Conservation (phyloP, 2,113 vertebrate genomes). For the Heteronetta atricapilla region DNA sequence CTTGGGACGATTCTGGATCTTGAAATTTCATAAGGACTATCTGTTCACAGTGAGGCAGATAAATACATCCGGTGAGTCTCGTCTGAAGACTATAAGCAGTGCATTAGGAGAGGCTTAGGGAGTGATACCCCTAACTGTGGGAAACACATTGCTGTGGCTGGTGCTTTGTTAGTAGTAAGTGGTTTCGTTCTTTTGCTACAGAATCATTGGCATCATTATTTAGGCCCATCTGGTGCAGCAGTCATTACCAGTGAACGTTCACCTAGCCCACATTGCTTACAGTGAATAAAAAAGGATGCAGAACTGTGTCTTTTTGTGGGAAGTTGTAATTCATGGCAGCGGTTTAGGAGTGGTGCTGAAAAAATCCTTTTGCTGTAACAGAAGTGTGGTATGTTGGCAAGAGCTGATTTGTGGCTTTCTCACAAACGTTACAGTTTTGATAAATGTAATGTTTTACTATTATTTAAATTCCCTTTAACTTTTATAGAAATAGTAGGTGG, state of each 20-base stretch:
- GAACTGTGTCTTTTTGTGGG: background rate
- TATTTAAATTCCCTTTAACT: slow-evolving; percentile 43
- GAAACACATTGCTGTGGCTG: background rate
- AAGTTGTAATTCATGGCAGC: background rate
- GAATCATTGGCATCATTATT: background rate
- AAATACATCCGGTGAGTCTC: no score
- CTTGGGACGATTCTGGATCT: background rate
- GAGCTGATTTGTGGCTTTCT: slow-evolving; percentile 32
- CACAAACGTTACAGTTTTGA: background rate
- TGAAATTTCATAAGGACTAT: accelerated
- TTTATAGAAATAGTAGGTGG: background rate
- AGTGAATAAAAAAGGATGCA: background rate
- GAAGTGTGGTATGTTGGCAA: background rate
- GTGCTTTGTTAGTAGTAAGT: accelerated
- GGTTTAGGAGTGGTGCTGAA: background rate
- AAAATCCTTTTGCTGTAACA: background rate
- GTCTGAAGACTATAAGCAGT: background rate
- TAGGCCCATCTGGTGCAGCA: background rate
- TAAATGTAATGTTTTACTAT: slow-evolving; percentile 33
- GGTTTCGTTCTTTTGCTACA: background rate
- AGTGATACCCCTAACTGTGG: accelerated
- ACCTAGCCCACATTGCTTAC: background rate
- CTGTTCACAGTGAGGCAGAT: no score
- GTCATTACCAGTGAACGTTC: background rate
- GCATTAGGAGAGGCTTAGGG: background rate